These are phyloP conservation scores for Molossus alvarezi DNA, from an alignment of 2,797 vertebrate genomes.

Conservation along the genomic window DNA sequence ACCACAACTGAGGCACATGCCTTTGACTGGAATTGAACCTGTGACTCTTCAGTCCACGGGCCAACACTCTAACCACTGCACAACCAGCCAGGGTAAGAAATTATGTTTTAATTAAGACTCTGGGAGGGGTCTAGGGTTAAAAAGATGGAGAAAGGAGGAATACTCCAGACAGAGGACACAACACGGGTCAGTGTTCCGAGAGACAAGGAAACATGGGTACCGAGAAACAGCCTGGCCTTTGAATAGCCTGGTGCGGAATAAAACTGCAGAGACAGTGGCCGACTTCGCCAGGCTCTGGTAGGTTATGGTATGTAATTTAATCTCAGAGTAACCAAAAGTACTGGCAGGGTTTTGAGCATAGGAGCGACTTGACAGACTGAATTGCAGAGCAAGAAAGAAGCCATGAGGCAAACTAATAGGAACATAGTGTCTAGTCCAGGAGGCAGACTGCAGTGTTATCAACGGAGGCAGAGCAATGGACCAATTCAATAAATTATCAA, in stretches of 20 bases:
- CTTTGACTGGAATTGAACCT: no score
- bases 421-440: background rate
- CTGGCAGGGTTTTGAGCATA: background rate
- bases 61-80: no score
- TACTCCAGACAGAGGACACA: background rate
- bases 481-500: background rate
- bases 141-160: background rate
- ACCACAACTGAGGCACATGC: no score
- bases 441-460: background rate
- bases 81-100: background rate
- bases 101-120: background rate
- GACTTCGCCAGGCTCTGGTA: background rate
- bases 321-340: constrained; percentile 17
- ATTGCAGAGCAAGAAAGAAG: background rate
- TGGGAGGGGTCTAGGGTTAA: background rate
- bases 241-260: background rate
- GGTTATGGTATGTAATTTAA: background rate
- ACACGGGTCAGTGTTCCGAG: background rate
- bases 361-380: background rate
- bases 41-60: no score
- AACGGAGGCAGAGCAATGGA: background rate
- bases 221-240: background rate
- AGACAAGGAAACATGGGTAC: background rate
- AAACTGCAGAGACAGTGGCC: background rate
- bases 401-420: background rate